Evolutionary conservation across 1,140 invertebrate genomes (phyloP), one percentile per base, ranked within the genome.

Genomic region (Planococcus citri): DNA sequence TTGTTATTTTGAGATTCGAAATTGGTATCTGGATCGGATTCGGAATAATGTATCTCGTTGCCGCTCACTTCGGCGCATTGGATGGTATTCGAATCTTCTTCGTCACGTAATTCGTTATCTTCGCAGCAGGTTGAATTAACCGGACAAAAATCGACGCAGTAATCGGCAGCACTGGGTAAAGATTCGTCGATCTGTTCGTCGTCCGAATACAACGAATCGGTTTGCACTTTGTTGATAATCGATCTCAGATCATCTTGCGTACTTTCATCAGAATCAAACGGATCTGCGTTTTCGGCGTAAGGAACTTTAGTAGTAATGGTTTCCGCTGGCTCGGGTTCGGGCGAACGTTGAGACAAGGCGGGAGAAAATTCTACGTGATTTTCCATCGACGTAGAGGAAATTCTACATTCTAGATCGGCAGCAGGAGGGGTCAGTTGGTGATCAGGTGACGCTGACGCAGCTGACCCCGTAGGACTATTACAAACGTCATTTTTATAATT

Each of bases 381-480:
- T 51, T 51, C 41, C 10, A 51, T 3, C 12, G 12, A 51, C 41
- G 41, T 51, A 6, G 41, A 51, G 3, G 41, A 51, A 17, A 51
- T 51, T 14, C 41, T 51, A 51, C 41, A 51, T 20, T 51, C 41
- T 6, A 51, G 6, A 51, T 51, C 41, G 9, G 67, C 38, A 14
- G 68, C 25, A 29, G 27, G 67, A 33, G 29, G 51, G 24, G 68
- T 33, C 61, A n/a, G n/a, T n/a, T n/a, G n/a, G 12, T 71, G 61
- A 12, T 57, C 24, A 51, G 41, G 67, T 60, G 33, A 33, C 38
- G 68, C 38, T 21, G 68, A 61, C n/a, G n/a, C n/a, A n/a, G n/a
- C n/a, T n/a, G n/a, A n/a, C n/a, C n/a, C n/a, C 4, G 70, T 29
- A 14, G 64, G 51, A 22, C 33, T 38, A 8, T 71, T 71, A 57